Percentiles rank a stretch among this genome's conserved stretches.
phyloP scores from a whole-genome alignment of 2,888 invertebrate species.

The Cremastinae sp. region DNA sequence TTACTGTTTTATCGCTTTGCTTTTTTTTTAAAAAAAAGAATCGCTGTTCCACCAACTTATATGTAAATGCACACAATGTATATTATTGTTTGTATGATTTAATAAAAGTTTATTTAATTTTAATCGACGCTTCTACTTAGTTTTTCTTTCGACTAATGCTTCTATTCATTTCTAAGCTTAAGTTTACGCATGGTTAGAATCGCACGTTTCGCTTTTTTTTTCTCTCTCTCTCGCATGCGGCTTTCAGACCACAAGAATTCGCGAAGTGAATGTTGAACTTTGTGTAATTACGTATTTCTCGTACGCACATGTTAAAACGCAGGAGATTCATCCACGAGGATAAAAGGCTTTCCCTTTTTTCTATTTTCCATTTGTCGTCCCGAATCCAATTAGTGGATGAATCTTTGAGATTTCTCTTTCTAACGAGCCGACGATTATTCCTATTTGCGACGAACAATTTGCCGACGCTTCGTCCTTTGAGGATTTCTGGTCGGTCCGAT shows the following conservation, averaged over 20 bases:
- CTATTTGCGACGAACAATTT: slow-evolving; percentile 12
- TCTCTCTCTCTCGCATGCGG: slow-evolving; percentile 44
- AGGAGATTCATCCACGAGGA: slow-evolving; percentile 57
- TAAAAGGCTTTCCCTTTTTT: slow-evolving; percentile 28
- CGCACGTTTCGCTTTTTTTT: slow-evolving; percentile 30
- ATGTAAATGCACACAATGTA: slow-evolving; percentile 50
- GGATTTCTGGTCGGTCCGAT: slow-evolving; percentile 29
- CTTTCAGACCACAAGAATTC: slow-evolving; percentile 56
- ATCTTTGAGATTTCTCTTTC: slow-evolving; percentile 2
- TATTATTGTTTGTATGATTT: slow-evolving; percentile 50
- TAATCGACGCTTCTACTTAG: slow-evolving; percentile 29
- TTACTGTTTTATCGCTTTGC: background rate
- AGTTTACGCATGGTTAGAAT: slow-evolving; percentile 34
- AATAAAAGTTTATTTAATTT: slow-evolving; percentile 46
- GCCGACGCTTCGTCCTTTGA: slow-evolving; percentile 40
- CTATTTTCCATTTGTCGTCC: slow-evolving; percentile 3
- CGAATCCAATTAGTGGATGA: slow-evolving; percentile 18
- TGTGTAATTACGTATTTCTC: slow-evolving; percentile 8
- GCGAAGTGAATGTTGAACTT: slow-evolving; percentile 38
- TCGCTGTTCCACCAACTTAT: slow-evolving; percentile 28
- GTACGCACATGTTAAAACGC: slow-evolving; percentile 26
- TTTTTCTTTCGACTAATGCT: slow-evolving; percentile 53
- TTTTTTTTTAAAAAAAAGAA: background rate
- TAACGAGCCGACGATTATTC: slow-evolving; percentile 23
- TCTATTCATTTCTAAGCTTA: slow-evolving; percentile 38